Percentiles rank a stretch among this genome's conserved stretches.
phyloP scores from a whole-genome alignment of 1,140 invertebrate genomes.

The Sarcophaga bullata region DNA sequence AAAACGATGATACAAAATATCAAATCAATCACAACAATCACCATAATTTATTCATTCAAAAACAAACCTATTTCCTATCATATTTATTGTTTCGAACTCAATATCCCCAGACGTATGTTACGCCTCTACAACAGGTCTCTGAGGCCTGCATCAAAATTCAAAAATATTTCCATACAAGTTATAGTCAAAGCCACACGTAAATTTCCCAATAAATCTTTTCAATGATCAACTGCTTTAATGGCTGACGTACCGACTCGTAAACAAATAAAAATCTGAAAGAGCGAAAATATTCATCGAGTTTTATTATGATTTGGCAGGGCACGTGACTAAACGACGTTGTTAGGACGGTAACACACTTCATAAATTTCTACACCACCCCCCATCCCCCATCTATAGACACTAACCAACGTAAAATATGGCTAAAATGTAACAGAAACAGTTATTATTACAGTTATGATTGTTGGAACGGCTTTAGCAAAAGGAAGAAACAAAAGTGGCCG shows the following conservation, averaged over 20 bases:
- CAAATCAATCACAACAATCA: slow-evolving; percentile 44
- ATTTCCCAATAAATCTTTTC: neutral
- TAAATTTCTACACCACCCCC: slow-evolving; percentile 54
- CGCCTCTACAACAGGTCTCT: slow-evolving; percentile 36
- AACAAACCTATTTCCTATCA: neutral
- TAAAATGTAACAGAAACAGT: slow-evolving; percentile 52
- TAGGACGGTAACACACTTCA: slow-evolving; percentile 60
- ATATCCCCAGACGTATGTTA: slow-evolving; percentile 27
- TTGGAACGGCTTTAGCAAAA: neutral
- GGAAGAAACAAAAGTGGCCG: slow-evolving; percentile 6
- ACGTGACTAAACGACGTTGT: slow-evolving; percentile 45
- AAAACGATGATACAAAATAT: slow-evolving; percentile 33
- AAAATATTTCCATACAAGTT: slow-evolving; percentile 15
- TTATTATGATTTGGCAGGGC: slow-evolving; percentile 41
- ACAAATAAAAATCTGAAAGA: neutral
- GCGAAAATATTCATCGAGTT: slow-evolving; percentile 15
- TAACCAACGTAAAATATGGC: slow-evolving; percentile 8
- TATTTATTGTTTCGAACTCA: neutral
- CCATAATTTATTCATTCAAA: neutral
- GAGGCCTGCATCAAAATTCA: neutral
- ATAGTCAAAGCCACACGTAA: neutral
- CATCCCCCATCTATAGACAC: too few species aligned
- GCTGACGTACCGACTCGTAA: neutral
- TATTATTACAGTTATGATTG: slow-evolving; percentile 49
- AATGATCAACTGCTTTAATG: neutral